Conservation (phyloP, 2,888 invertebrate species). For the Apamea sordens region DNA sequence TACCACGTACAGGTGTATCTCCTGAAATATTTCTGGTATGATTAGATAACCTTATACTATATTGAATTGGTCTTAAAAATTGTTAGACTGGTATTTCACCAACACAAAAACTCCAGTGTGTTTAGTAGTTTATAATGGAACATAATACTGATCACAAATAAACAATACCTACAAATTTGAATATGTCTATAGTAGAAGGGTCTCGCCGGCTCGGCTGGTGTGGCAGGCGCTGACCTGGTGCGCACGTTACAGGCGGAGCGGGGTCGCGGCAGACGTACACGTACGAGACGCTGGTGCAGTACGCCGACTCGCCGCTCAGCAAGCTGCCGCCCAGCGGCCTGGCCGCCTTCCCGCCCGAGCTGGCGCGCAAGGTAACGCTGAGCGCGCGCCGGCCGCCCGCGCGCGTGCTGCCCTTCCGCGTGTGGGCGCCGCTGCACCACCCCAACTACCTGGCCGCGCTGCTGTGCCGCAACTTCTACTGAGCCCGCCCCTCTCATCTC, state of each 20-base stretch:
- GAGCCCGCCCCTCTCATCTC: slow-evolving; percentile 26
- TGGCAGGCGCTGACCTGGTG: slow-evolving; percentile 16
- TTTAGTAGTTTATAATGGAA: not conserved
- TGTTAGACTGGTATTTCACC: not conserved
- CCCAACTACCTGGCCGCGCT: slow-evolving; percentile 87
- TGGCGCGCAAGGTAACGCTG: slow-evolving; percentile 89
- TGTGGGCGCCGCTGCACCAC: slow-evolving; percentile 80
- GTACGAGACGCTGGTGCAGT: slow-evolving; percentile 90
- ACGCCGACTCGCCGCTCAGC: slow-evolving; percentile 89
- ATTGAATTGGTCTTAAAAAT: not conserved
- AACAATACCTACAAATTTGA: not conserved
- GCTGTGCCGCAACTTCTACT: slow-evolving; percentile 88
- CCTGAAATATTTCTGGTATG: not conserved
- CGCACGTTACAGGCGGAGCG: slow-evolving; percentile 72
- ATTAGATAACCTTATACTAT: not conserved
- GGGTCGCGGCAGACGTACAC: slow-evolving; percentile 86
- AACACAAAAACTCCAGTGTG: not conserved
- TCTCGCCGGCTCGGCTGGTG: not conserved
- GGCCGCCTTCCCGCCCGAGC: slow-evolving; percentile 87
- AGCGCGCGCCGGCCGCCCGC: slow-evolving; percentile 68
- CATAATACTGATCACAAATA: not conserved
- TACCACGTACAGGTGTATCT: not conserved
- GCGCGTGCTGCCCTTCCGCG: slow-evolving; percentile 70
- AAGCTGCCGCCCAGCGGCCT: slow-evolving; percentile 88
- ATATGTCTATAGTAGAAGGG: not conserved